A percentile compares a stretch with the other conserved stretches of the same genome.
Conservation (phyloP, 2,888 invertebrate species). For the Neocrepidodera transversa region DNA sequence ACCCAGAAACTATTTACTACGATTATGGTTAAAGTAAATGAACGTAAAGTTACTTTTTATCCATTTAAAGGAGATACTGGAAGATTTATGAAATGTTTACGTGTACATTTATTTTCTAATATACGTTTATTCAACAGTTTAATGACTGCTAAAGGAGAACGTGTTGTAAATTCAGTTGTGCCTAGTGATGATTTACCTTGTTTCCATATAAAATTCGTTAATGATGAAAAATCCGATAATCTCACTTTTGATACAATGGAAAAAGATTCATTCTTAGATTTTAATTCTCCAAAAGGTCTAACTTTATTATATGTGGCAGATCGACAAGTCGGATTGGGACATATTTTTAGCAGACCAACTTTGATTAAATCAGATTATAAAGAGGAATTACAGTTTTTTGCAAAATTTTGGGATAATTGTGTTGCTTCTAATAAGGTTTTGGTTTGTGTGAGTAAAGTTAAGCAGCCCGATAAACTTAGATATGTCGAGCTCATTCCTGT, state of each 20-base stretch:
- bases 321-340: slow-evolving; percentile 42
- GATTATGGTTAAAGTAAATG: slow-evolving; percentile 39
- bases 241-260: slow-evolving; percentile 42
- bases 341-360: slow-evolving; percentile 36
- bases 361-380: slow-evolving; percentile 43
- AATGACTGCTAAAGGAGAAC: slow-evolving; percentile 41
- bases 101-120: slow-evolving; percentile 10
- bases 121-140: slow-evolving; percentile 38
- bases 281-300: slow-evolving; percentile 42
- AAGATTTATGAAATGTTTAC: slow-evolving; percentile 40
- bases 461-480: slow-evolving; percentile 37
- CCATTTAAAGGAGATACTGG: slow-evolving; percentile 43
- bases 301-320: slow-evolving; percentile 46
- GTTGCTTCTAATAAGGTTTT: slow-evolving; percentile 48
- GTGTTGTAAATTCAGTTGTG: slow-evolving; percentile 35
- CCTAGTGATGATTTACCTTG: slow-evolving; percentile 7
- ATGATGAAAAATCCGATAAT: slow-evolving; percentile 1
- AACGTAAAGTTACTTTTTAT: slow-evolving; percentile 44
- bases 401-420: slow-evolving; percentile 52
- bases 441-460: slow-evolving; percentile 47
- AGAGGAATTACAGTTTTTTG: slow-evolving; percentile 45
- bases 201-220: background rate
- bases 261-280: slow-evolving; percentile 33
- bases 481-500: slow-evolving; percentile 46
- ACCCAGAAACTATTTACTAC: slow-evolving; percentile 41